phyloP scores from a whole-genome alignment of 2,888 invertebrate species.

The Ferdinandea cuprea region DNA sequence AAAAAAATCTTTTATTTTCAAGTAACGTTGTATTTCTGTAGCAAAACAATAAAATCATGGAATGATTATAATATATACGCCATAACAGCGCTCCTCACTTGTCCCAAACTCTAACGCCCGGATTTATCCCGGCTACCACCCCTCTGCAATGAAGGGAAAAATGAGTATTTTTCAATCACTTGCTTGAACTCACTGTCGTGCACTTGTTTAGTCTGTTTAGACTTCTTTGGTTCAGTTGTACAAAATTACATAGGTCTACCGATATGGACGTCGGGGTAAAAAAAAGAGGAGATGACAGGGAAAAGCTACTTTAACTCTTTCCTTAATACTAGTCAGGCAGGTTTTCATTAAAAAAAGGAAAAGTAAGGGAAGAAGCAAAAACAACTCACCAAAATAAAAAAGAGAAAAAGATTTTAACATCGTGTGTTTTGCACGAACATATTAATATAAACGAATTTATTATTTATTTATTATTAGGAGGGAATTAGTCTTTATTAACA shows the following conservation, averaged over 20 bases:
- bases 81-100: no score
- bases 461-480: conserved; percentile 24
- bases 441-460: conserved; percentile 3
- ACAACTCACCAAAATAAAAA: conserved; percentile 7
- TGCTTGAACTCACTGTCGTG: conserved; percentile 23
- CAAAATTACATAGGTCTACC: background rate
- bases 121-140: background rate
- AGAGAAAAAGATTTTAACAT: conserved; percentile 17
- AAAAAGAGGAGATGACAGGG: conserved; percentile 25
- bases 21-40: conserved; percentile 36
- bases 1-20: no score
- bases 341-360: conserved; percentile 60
- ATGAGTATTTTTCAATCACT: conserved; percentile 42
- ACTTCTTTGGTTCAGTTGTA: background rate
- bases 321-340: conserved; percentile 59
- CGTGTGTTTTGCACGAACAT: conserved; percentile 38
- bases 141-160: background rate
- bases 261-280: conserved; percentile 11
- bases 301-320: conserved; percentile 19
- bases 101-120: no score
- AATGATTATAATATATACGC: no score
- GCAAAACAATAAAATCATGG: conserved; percentile 28
- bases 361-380: conserved; percentile 43
- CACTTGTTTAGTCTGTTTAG: conserved; percentile 29
- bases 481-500: background rate